Conservation (phyloP, 2,797 vertebrate genomes). For the Sebastes steindachneri region DNA sequence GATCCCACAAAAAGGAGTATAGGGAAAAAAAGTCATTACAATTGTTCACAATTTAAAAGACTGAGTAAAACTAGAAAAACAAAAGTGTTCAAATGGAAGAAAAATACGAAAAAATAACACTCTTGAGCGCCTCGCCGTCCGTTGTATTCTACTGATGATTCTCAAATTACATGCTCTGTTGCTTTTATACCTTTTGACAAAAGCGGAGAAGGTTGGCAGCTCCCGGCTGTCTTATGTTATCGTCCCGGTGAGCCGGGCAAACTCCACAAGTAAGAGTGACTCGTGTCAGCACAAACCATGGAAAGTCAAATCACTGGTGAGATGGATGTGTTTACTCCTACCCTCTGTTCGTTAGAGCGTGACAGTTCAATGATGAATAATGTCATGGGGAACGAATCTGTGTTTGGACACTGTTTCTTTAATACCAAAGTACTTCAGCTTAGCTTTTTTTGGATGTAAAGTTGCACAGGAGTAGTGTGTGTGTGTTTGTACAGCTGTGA, state of each 20-base stretch:
- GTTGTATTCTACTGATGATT: constrained; percentile 10
- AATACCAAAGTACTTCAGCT: background rate
- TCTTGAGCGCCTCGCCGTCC: background rate
- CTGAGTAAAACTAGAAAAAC: background rate
- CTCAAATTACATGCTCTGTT: constrained; percentile 40
- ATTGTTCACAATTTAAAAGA: background rate
- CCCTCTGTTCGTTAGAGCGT: constrained; percentile 56
- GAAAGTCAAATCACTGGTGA: constrained; percentile 62
- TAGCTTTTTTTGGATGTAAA: background rate
- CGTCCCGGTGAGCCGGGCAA: constrained; percentile 20
- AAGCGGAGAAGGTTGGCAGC: constrained; percentile 24
- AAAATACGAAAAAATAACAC: background rate
- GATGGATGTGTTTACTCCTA: constrained; percentile 64
- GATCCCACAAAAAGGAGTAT: background rate
- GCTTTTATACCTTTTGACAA: constrained; percentile 33
- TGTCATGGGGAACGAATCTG: constrained; percentile 23
- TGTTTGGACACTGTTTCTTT: constrained; percentile 29
- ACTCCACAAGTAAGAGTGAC: constrained; percentile 59
- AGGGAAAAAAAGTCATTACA: background rate
- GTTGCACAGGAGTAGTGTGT: background rate
- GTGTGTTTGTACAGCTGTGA: background rate
- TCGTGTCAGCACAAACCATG: constrained; percentile 63
- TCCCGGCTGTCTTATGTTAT: constrained; percentile 32
- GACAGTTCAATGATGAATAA: constrained; percentile 56
- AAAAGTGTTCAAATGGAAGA: background rate